Base-by-base conservation (phyloP, 2,113 vertebrate species). In the Bos indicus region DNA sequence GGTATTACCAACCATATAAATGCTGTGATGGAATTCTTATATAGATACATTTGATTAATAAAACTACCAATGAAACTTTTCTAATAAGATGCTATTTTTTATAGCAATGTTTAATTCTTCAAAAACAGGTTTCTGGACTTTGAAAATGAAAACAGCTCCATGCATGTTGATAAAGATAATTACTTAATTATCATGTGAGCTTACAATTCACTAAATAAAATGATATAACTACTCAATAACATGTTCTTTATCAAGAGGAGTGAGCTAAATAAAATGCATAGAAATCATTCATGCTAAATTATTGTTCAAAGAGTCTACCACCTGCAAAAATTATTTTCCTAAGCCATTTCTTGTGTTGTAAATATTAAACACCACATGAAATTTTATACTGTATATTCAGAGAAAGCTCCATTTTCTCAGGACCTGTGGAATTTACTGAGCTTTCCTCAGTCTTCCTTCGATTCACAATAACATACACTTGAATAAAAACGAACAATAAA, bases 391-490 rank as follows among this genome's bases (percentile, higher is more conserved):
- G 51, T 25, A 51, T 17, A 91, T 88, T 92, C 90, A 25, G 52
- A 95, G 84, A 94, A 92, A 67, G 82, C 91, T 91, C 94, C 94
- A 97, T 98, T 96, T 97, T 97, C 71, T 85, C 77, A 97, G 88
- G 96, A 91, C 96, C 96, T 98, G 97, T 98, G 88, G 96, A 98
- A 98, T 88, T 98, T 95, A 97, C 97, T 87, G 57, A 97, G 40
- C 96, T 99, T 97, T 98, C 98, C 97, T 98, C 98, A 98, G 92
- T 95, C 98, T 98, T 95, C 98, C 98, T 95, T 98, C 52, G 62
- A 98, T 98, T 98, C 98, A 94, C 92, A 67, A 80, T 97, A 99
- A 96, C 98, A 98, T 94, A 98, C 98, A 98, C 98, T 99, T 98
- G 97, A 98, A 98, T 54, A 56, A 48, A 91, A 91, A 90, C 52